phyloP scores from a whole-genome alignment of 2,797 vertebrate genomes.

The Fistularia tabacaria region DNA sequence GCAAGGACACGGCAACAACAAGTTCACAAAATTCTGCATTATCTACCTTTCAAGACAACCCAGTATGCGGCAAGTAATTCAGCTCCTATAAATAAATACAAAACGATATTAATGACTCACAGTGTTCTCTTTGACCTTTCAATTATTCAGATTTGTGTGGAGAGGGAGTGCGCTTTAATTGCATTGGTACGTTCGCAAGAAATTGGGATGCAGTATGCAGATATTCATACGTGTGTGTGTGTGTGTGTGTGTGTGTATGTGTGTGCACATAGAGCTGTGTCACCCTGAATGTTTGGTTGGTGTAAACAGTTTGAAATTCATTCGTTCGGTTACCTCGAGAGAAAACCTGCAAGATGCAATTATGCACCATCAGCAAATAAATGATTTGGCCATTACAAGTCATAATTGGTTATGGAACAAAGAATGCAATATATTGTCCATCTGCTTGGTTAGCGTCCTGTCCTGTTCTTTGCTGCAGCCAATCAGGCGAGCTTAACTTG shows the following conservation, averaged over 20 bases:
- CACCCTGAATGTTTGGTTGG: too few relatives aligned
- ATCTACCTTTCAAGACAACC: constrained; percentile 37
- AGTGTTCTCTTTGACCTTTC: constrained; percentile 67
- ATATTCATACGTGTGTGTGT: constrained; percentile 11
- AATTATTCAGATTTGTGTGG: constrained; percentile 70
- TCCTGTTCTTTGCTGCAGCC: constrained; percentile 22
- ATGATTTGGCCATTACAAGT: constrained; percentile 61
- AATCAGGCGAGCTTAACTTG: constrained; percentile 32
- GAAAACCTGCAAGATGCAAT: constrained; percentile 57
- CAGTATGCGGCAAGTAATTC: constrained; percentile 56
- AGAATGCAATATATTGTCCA: constrained; percentile 41
- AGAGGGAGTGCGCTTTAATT: constrained; percentile 53
- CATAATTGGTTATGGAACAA: constrained; percentile 63
- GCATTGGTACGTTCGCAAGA: constrained; percentile 65
- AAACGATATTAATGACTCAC: constrained; percentile 64
- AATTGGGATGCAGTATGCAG: constrained; percentile 41
- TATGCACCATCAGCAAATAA: constrained; percentile 69
- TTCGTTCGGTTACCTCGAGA: constrained; percentile 55
- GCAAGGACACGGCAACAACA: constrained; percentile 57
- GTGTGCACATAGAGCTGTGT: too few relatives aligned
- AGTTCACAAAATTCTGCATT: constrained; percentile 38
- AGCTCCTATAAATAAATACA: constrained; percentile 54
- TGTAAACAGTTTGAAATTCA: constrained; percentile 59
- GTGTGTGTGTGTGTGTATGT: constrained; percentile 11
- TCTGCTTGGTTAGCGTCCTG: constrained; percentile 31